Evolutionary conservation across 2,113 vertebrate species (phyloP).

Genomic region (Odocoileus virginianus): DNA sequence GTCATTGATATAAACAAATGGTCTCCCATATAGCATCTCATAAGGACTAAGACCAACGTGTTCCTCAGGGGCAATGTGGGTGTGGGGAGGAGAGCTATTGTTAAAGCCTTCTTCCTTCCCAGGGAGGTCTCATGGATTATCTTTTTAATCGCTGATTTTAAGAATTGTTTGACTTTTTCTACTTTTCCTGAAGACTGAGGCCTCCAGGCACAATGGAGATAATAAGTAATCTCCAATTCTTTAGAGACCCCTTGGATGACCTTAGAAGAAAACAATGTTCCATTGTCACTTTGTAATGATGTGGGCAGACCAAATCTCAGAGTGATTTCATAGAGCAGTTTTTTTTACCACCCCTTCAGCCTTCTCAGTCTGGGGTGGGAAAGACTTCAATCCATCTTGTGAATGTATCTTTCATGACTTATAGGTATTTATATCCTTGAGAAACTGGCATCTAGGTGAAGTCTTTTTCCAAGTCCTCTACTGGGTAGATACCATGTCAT

Average conservation of each 20-base stretch:
- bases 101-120: neutral
- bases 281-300: neutral
- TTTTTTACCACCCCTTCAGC: neutral
- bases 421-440: neutral
- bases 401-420: neutral
- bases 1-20: neutral
- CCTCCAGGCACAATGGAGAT: neutral
- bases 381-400: neutral
- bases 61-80: neutral
- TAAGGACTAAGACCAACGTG: neutral
- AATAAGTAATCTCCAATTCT: neutral
- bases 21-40: neutral
- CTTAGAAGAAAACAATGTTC: neutral
- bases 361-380: neutral
- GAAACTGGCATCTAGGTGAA: neutral
- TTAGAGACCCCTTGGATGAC: neutral
- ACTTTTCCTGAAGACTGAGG: neutral
- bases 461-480: neutral
- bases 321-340: neutral
- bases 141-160: neutral
- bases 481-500: neutral
- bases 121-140: neutral
- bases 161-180: neutral
- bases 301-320: neutral
- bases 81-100: neutral